Evolutionary conservation across 2,888 invertebrate species (phyloP), one percentile per base, ranked within the genome.

Genomic region (Caenorhabditis doughertyi): DNA sequence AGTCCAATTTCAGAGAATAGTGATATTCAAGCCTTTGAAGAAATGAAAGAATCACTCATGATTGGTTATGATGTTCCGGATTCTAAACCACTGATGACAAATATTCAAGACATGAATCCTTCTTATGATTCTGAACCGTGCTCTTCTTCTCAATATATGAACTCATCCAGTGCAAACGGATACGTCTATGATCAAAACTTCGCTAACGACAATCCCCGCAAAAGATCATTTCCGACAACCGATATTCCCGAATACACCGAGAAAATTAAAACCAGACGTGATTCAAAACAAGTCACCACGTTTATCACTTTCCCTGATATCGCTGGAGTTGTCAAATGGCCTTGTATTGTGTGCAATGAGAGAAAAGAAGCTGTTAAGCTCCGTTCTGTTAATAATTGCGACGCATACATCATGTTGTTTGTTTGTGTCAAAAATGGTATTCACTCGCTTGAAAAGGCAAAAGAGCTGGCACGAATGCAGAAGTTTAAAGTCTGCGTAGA

Each of bases 351-450:
- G 8, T 71, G 70, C 16, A 58, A 35, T 21, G 23, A 42, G 29
- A 25, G 58, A 35, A 9, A 18, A 23, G 70, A 71, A 47, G 3
- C 47, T 1, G 27, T 5, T 5, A 47, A 47, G 16, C 21, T 71
- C 1, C 16, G 70, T 23, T 11, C 56, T 0, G 25, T 71, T 8
- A 58, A 9, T 21, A 58, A 42, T 11, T 49, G 11, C 9, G 58
- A 51, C 13, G 71, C 60, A 7, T 72, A 56, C 47, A 11, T 72
- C 25, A 72, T 72, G 60, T 35, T 72, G 2, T 72, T 39, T 21
- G 23, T 62, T 25, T n/a, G 60, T 9, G 21, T 60, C 4, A 23
- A 21, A 9, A 47, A 51, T 9, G 27, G 18, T 11, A 1, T 9
- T 11, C 62, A 72, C 21, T 13, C 35, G 1, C 0, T 60, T 11